Conservation (phyloP, 2,113 vertebrate species). For the Oenanthe melanoleuca region DNA sequence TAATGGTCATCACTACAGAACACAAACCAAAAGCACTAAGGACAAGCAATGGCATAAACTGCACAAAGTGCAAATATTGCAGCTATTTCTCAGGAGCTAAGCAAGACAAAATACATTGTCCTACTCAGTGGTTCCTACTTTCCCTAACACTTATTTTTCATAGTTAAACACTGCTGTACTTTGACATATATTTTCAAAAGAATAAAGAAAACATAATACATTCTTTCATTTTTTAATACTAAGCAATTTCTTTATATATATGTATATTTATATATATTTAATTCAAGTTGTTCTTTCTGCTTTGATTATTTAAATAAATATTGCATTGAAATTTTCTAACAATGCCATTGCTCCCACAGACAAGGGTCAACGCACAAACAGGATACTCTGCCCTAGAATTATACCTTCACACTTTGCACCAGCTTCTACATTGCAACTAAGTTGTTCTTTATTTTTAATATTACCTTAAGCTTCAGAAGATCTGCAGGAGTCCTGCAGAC, state of each 20-base stretch:
- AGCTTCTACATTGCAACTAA: neutral
- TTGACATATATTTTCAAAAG: neutral
- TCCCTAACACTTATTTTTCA: neutral
- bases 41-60: neutral
- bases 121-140: neutral
- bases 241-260: neutral
- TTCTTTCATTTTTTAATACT: neutral
- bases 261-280: neutral
- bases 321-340: neutral
- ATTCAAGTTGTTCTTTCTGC: neutral
- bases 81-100: neutral
- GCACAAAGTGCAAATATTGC: neutral
- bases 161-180: neutral
- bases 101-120: neutral
- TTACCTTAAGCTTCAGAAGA: constrained; percentile 25
- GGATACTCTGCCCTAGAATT: neutral
- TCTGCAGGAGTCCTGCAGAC: neutral
- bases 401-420: rapidly evolving
- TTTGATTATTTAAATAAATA: neutral
- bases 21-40: neutral
- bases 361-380: neutral
- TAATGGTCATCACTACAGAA: neutral
- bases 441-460: neutral
- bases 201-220: neutral
- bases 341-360: neutral